Evolutionary conservation across 2,888 invertebrate species (phyloP), one percentile per base, ranked within the genome.

Genomic region (Xestobium rufovillosum): DNA sequence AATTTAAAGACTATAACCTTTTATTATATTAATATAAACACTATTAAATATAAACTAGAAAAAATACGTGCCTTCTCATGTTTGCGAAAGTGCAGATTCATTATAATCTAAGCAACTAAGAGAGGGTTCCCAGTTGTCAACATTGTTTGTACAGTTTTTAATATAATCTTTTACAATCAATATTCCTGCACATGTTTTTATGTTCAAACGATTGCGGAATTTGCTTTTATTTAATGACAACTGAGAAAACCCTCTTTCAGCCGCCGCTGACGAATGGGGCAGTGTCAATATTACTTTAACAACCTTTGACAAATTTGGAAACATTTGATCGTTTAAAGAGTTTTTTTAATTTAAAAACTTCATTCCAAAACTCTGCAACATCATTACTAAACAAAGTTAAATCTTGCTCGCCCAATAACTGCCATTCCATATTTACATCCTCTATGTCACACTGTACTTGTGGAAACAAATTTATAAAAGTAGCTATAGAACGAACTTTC

Each of bases 211-310:
- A 33, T 33, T 33, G 11, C 33, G 3, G 1, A 25, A 11, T 33
- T 33, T 33, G 17, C 2, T 33, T 33, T 33, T 33, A 3, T 33
- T 33, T 23, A 33, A 25, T 1, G 26, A 33, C 15, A 26, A 26
- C 11, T 17, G 23, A 33, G 33, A 33, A 26, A 33, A 33, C 1
- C 33, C 25, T 11, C 33, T 26, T 33, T 33, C 33, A 1, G 33
- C 33, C 1, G 33, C 23, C 13, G 33, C 33, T 26, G 33, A 33
- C 1, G 33, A 33, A 15, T 33, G 23, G 23, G 23, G 23, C 23
- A 19, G 23, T 19, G n/a, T 19, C n/a, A 19, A 19, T 8, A 19
- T n/a, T 8, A 19, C n/a, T 19, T 19, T 6, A 8, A n/a, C 23
- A 19, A 19, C 23, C 23, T 19, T 19, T 19, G 23, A 19, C n/a